Evolutionary conservation across 2,888 invertebrate species (phyloP).

Genomic region (Drosophila affinis): DNA sequence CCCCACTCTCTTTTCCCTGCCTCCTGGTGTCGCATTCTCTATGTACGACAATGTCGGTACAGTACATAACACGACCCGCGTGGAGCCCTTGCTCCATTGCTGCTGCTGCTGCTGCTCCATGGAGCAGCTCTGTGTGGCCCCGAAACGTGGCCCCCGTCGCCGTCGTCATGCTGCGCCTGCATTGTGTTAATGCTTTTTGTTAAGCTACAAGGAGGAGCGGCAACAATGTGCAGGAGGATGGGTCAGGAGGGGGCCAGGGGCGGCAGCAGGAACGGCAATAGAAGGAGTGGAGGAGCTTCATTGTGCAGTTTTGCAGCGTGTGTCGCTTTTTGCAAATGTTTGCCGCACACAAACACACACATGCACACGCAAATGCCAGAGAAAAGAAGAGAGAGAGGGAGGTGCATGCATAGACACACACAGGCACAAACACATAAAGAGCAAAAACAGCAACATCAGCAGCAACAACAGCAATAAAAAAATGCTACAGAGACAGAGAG

Average conservation of each 20-base stretch:
- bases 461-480: slow-evolving; percentile 22
- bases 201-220: slow-evolving; percentile 63
- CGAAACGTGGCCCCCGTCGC: slow-evolving; percentile 50
- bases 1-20: not conserved
- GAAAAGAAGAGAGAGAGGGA: not conserved
- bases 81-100: slow-evolving; percentile 37
- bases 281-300: slow-evolving; percentile 46
- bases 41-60: slow-evolving; percentile 77
- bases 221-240: slow-evolving; percentile 31
- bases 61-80: slow-evolving; percentile 77
- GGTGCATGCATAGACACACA: slow-evolving; percentile 8
- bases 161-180: slow-evolving; percentile 77
- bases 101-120: slow-evolving; percentile 1
- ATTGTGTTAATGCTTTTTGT: slow-evolving; percentile 80
- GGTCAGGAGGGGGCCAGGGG: slow-evolving; percentile 2
- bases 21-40: slow-evolving; percentile 38
- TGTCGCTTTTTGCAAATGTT: slow-evolving; percentile 75
- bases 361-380: slow-evolving; percentile 21
- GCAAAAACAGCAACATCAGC: slow-evolving; percentile 30
- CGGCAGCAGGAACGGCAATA: slow-evolving; percentile 25
- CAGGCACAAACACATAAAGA: slow-evolving; percentile 14
- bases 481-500: not conserved
- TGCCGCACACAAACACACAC: slow-evolving; percentile 55
- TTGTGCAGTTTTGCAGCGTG: slow-evolving; percentile 77
- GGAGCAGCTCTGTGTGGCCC: slow-evolving; percentile 32